These are phyloP conservation scores for Cheiracanthium punctorium DNA, from an alignment of 2,888 invertebrate genomes.

Conservation along the genomic window DNA sequence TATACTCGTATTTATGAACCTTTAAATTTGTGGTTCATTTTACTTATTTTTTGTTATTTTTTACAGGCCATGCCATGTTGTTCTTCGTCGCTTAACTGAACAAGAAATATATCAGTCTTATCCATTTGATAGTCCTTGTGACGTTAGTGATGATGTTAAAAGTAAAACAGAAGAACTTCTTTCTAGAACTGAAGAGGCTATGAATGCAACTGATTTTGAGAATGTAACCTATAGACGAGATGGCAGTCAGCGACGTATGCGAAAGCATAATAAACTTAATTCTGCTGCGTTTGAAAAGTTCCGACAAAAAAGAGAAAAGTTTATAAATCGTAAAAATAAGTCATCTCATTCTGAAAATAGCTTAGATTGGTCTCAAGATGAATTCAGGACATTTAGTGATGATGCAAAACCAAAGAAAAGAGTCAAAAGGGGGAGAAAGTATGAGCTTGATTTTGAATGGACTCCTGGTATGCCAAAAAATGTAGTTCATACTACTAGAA, in stretches of 20 bases:
- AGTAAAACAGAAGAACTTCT: neutral
- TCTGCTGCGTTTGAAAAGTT: neutral
- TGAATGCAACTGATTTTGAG: neutral
- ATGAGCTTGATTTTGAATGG: conserved; percentile 52
- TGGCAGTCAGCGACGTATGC: neutral
- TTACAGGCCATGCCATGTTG: too few relatives aligned
- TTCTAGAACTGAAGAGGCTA: neutral
- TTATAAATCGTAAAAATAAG: neutral
- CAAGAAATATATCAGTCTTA: conserved; percentile 4
- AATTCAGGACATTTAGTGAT: neutral
- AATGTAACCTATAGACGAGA: neutral
- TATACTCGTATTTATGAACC: too few relatives aligned
- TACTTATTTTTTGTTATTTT: too few relatives aligned
- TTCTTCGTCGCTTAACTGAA: neutral
- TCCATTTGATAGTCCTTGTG: neutral
- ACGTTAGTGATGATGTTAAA: neutral
- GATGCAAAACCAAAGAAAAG: neutral
- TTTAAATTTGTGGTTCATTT: too few relatives aligned
- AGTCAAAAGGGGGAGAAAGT: neutral
- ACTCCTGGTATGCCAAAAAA: neutral
- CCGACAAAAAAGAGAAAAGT: neutral
- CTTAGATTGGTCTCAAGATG: neutral
- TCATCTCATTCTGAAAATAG: neutral
- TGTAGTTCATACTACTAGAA: neutral
- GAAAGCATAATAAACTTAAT: neutral